Evolutionary conservation across 2,888 invertebrate genomes (phyloP), one percentile per base, ranked within the genome.

Genomic region (Autographa gamma): DNA sequence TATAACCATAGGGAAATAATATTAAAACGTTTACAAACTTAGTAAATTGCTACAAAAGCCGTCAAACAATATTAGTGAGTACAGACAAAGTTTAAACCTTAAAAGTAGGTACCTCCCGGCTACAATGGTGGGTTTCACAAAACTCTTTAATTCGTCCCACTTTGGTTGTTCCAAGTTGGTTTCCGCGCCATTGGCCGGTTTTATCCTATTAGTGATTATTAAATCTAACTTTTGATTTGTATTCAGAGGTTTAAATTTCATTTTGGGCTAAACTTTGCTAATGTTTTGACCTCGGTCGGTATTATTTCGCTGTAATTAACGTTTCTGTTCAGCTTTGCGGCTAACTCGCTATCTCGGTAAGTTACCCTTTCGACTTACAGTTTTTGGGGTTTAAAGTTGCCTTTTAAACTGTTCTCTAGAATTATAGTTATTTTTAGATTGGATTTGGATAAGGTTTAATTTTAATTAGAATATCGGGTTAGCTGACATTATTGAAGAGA

Each of bases 131-230:
- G 68, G 74, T 77, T 81, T 73, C 66, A 62, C 69, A 73, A 73
- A 87, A 89, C 87, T 90, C 89, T 88, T 86, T 83, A 86, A 88
- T 85, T 82, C 74, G 75, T 63, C 73, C 65, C 86, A 88, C 77
- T 88, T 86, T 83, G 48, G 48, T 48, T 38, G 38, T 38, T 38
- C 48, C 80, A 82, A 83, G 77, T 83, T 80, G 81, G 86, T 90
- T 91, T 91, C 89, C 87, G 82, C 87, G 67, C 88, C 90, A 92
- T 91, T 86, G 89, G 87, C 71, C 79, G 71, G 80, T 78, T 91
- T 88, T 86, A 91, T 91, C 91, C 90, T 90, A 90, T 92, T 92
- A 92, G 86, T 87, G 89, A 92, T 92, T 91, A 92, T 92, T 92
- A 92, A 92, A 92, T 89, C 86, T 85, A 88, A 89, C 86, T 85